phyloP scores from a whole-genome alignment of 2,797 vertebrate genomes.

The Pangasius macronema region DNA sequence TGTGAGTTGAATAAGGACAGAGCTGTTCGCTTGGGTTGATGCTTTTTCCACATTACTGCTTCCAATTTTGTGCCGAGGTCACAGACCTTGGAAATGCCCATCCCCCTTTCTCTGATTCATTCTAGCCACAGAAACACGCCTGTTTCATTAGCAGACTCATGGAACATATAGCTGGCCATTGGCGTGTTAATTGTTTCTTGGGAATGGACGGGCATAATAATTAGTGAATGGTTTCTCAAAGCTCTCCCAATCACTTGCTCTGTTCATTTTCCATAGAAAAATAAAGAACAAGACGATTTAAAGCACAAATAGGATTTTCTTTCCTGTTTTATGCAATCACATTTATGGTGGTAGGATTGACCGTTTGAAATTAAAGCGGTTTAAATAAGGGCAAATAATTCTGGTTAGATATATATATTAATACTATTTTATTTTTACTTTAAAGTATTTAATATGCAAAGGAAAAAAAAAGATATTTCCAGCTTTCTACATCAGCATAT shows the following conservation, averaged over 20 bases:
- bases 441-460: neutral
- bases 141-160: conserved; percentile 2
- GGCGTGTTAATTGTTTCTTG: neutral
- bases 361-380: neutral
- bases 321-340: neutral
- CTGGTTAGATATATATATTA: neutral
- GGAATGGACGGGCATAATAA: neutral
- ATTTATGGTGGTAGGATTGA: neutral
- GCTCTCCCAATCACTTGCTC: neutral
- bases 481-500: neutral
- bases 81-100: conserved; percentile 9
- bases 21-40: conserved; percentile 9
- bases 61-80: conserved; percentile 7
- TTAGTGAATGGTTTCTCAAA: neutral
- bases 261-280: neutral
- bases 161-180: neutral
- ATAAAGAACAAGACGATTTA: too few species aligned
- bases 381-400: neutral
- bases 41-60: conserved; percentile 1
- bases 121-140: neutral
- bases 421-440: neutral
- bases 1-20: neutral
- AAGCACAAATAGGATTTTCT: neutral
- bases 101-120: conserved; percentile 24
- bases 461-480: neutral